Base-by-base conservation (phyloP, 2,888 invertebrate species). In the Drosophila affinis region DNA sequence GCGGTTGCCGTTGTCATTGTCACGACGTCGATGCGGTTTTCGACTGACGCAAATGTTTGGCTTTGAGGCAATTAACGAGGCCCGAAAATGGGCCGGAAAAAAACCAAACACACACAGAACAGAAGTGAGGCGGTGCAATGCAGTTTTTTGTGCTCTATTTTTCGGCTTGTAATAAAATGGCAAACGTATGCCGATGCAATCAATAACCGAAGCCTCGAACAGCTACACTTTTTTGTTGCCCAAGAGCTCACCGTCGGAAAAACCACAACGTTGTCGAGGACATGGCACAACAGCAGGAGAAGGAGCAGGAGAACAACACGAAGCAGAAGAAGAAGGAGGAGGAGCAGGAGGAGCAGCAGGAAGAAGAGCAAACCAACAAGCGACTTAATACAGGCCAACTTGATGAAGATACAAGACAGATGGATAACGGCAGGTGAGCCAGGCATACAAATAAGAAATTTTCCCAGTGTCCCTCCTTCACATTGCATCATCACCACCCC, bases 321-420 rank as follows among this genome's bases (percentile, higher is more conserved):
- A 24, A 24, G 24, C 24, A 24, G 24, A 21, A 21, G 21, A 21
- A 21, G 21, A 21, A 21, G 3, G 18, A 18, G 18, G 24, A 24
- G 24, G 0, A 29, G 29, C 9, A 6, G 7, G 21, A 45, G 46
- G 34, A 29, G 54, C 21, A 10, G 3, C 10, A 21, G 34, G 2
- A 17, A 18, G 29, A 24, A 57, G 29, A 32, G 55, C 60, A 65
- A 69, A 75, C 75, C 79, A 85, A 83, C 82, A 85, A 77, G 80
- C 83, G 80, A 86, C 83, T 83, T 86, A 83, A 83, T 88, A 75
- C 86, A 67, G 86, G 78, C 86, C 83, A 79, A 88, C 72, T 88
- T 84, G 83, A 84, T 84, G 88, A 88, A 84, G 83, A 88, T 75
- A 79, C 83, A 84, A 84, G 88, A 86, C 88, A 84, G 83, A 88